Conservation (phyloP, 2,113 vertebrate genomes). For the Asarcornis scutulata region DNA sequence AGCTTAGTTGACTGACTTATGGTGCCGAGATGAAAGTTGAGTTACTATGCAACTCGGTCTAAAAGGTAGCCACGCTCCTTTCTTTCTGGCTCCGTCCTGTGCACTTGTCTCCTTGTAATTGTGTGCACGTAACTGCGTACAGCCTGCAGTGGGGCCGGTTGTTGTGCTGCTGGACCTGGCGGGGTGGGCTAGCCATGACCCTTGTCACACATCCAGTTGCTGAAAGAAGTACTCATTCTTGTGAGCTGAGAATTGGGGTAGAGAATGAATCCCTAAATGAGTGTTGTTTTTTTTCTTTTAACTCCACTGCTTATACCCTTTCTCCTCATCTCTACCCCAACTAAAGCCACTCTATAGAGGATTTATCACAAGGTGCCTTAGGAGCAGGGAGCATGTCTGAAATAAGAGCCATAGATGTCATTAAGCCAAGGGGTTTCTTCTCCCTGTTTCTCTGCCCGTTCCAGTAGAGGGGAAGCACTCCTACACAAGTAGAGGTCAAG, state of each 20-base stretch:
- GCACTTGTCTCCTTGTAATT: neutral
- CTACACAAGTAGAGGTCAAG: neutral
- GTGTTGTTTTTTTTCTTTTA: neutral
- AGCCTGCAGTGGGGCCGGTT: neutral
- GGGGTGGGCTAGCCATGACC: neutral
- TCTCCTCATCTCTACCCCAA: neutral
- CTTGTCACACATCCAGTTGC: neutral
- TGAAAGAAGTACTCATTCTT: neutral
- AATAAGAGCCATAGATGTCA: neutral
- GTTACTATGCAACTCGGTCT: neutral
- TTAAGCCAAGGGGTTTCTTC: neutral
- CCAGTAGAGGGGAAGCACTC: neutral
- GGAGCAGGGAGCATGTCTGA: slow-evolving; percentile 5
- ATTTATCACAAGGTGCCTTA: slow-evolving; percentile 60
- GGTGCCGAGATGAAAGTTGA: neutral
- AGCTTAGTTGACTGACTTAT: neutral
- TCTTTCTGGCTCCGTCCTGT: neutral
- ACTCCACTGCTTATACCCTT: neutral
- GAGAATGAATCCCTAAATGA: neutral
- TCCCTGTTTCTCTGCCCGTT: neutral
- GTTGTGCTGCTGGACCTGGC: neutral
- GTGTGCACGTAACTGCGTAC: neutral
- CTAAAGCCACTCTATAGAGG: neutral
- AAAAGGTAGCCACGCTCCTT: neutral
- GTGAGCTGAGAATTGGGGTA: neutral